These are phyloP conservation scores for Lasius fuliginosus DNA, from an alignment of 2,888 invertebrate species.

Conservation along the genomic window DNA sequence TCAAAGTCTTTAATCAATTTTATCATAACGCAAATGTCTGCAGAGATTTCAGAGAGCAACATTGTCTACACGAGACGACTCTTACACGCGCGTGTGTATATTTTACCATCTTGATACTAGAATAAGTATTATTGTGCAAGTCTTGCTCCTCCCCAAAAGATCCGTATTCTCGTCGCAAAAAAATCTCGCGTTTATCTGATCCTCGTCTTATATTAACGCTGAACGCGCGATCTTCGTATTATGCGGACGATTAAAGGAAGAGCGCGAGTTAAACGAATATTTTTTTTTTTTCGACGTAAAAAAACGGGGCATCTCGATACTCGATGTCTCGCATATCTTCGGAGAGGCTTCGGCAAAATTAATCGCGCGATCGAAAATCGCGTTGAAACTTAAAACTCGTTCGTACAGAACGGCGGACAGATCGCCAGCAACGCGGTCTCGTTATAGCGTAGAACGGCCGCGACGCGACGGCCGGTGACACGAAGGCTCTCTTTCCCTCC, in stretches of 20 bases:
- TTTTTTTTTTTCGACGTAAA: not conserved
- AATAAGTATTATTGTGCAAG: not conserved
- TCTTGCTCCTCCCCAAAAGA: not conserved
- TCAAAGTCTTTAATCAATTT: not conserved
- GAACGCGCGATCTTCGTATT: not conserved
- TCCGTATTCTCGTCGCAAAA: not conserved
- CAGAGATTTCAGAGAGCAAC: not conserved
- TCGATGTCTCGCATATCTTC: not conserved
- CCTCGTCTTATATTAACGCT: not conserved
- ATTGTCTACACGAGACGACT: not conserved
- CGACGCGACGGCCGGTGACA: constrained; percentile 41
- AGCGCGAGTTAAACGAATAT: not conserved
- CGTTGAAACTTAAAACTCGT: constrained; percentile 27
- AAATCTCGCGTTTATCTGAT: not conserved
- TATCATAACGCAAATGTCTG: not conserved
- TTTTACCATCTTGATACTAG: not conserved
- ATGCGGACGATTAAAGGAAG: not conserved
- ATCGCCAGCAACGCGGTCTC: constrained; percentile 44
- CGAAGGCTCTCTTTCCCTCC: constrained; percentile 33
- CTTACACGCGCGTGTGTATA: not conserved
- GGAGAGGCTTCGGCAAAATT: not conserved
- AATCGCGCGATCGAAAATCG: not conserved
- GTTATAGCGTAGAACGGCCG: constrained; percentile 43
- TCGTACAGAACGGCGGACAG: constrained; percentile 19
- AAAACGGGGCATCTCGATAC: not conserved